Conservation (phyloP, 2,113 vertebrate species). For the Falco punctatus region DNA sequence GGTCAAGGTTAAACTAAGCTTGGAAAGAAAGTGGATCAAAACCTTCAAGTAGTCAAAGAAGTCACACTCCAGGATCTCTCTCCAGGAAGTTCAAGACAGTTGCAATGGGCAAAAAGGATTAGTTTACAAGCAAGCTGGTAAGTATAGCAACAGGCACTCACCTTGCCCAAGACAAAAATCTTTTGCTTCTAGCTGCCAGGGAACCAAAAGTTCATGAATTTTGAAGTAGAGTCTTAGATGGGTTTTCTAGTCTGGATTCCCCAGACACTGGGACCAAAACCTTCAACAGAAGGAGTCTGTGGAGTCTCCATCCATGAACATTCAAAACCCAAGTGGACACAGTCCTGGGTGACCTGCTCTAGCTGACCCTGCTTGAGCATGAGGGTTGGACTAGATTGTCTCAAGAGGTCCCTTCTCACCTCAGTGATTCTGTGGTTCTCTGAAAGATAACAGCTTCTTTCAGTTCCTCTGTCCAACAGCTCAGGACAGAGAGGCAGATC, state of each 20-base stretch:
- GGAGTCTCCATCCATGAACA: neutral
- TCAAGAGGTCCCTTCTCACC: neutral
- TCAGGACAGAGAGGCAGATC: neutral
- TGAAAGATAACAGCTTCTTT: neutral
- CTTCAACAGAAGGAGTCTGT: neutral
- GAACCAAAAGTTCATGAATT: neutral
- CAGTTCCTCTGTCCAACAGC: neutral
- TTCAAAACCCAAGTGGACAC: neutral
- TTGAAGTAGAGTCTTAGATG: neutral
- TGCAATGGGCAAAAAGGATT: neutral
- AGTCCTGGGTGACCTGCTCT: neutral
- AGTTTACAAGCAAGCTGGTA: neutral
- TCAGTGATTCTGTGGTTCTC: neutral
- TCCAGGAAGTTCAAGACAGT: neutral
- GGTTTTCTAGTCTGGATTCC: neutral
- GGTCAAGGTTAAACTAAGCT: neutral
- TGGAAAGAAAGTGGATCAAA: neutral
- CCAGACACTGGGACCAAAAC: neutral
- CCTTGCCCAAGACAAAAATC: neutral
- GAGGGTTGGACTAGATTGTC: neutral
- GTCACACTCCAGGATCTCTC: neutral
- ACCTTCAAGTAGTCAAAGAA: neutral
- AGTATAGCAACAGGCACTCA: neutral
- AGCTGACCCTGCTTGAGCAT: neutral
- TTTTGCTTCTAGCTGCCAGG: neutral